Percentiles rank a stretch among this genome's conserved stretches.
phyloP scores from a whole-genome alignment of 2,113 vertebrate species.

The human region DNA sequence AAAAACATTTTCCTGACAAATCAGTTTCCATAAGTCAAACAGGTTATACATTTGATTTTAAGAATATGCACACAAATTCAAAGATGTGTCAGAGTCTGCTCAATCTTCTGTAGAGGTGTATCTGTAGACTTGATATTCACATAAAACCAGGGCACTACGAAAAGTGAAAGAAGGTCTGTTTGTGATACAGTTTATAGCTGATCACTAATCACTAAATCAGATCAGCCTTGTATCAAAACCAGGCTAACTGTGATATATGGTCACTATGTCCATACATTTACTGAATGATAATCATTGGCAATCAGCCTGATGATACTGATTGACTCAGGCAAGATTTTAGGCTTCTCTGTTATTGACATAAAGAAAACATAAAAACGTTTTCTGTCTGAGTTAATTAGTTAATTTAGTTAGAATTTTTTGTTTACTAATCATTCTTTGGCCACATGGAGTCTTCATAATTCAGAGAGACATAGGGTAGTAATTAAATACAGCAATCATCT shows the following conservation, averaged over 20 bases:
- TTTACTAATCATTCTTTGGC: neutral
- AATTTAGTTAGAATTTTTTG: neutral
- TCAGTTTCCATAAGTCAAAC: neutral
- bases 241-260: neutral
- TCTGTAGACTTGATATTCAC: neutral
- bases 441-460: neutral
- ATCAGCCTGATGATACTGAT: neutral
- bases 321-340: neutral
- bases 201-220: neutral
- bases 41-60: neutral
- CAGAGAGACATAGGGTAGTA: neutral
- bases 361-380: neutral
- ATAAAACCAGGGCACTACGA: neutral
- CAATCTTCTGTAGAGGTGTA: neutral
- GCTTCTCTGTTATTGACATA: constrained; percentile 8
- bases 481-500: neutral
- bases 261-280: neutral
- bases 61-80: neutral
- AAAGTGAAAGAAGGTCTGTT: neutral
- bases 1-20: neutral
- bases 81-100: neutral
- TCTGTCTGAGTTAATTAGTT: neutral
- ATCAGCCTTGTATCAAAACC: neutral
- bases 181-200: neutral
- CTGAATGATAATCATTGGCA: neutral